Conservation (phyloP, 2,113 vertebrate species). For the Apeltes quadracus region DNA sequence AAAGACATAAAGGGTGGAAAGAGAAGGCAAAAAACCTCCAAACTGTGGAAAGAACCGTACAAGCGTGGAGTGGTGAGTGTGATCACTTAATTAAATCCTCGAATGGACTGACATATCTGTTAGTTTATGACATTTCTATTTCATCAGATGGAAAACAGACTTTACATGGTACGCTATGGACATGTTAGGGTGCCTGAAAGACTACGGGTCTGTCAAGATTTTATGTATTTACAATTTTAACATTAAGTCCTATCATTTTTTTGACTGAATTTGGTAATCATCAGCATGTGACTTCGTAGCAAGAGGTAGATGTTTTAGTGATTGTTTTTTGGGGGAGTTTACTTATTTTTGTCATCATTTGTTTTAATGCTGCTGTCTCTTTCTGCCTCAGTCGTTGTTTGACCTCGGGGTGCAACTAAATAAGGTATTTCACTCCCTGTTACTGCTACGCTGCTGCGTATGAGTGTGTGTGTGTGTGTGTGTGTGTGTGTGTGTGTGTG, state of each 20-base stretch:
- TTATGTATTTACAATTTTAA: neutral
- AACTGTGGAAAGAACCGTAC: constrained; percentile 35
- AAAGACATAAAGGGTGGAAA: constrained; percentile 24
- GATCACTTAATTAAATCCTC: neutral
- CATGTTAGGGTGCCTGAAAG: neutral
- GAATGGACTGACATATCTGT: neutral
- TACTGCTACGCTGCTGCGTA: no score
- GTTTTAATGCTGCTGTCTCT: constrained; percentile 21
- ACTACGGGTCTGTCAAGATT: neutral
- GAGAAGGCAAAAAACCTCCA: constrained; percentile 17
- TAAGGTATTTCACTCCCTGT: constrained; percentile 32
- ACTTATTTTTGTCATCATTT: neutral
- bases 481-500: constrained; percentile 25
- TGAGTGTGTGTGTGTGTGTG: constrained; percentile 11
- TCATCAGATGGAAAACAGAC: neutral
- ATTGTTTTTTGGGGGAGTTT: neutral
- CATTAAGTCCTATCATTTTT: neutral
- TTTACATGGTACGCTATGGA: neutral
- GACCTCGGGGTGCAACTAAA: constrained; percentile 56
- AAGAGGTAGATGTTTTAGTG: neutral
- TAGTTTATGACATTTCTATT: neutral
- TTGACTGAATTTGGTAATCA: no score
- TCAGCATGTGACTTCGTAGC: constrained; percentile 2
- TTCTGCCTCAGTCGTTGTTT: constrained; percentile 21
- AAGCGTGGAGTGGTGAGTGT: constrained; percentile 43